Evolutionary conservation across 2,797 vertebrate species (phyloP).

Genomic region (Alectoris magna): DNA sequence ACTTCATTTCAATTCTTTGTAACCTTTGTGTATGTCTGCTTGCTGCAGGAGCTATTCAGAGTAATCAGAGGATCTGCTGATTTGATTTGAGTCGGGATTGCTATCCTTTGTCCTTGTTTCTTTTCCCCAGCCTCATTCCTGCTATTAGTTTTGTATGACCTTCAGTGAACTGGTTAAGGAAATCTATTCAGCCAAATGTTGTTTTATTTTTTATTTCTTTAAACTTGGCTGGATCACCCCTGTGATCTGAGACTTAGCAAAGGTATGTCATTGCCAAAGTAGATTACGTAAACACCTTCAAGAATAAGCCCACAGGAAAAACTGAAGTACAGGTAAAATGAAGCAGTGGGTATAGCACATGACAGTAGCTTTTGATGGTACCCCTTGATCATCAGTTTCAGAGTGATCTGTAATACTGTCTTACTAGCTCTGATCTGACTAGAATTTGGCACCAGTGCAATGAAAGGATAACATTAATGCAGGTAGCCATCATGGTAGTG

Average conservation of each 20-base stretch:
- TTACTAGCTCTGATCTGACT: neutral
- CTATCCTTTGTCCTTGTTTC: neutral
- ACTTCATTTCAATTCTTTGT: neutral
- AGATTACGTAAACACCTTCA: neutral
- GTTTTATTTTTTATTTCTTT: too few relatives aligned
- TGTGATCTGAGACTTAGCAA: neutral
- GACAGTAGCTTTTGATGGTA: slow-evolving; percentile 2
- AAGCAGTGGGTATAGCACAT: neutral
- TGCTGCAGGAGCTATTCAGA: neutral
- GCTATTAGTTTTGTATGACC: neutral
- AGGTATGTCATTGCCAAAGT: neutral
- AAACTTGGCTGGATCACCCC: neutral
- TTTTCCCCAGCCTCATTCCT: neutral
- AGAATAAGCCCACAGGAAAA: slow-evolving; percentile 1
- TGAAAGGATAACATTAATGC: neutral
- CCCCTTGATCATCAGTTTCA: neutral
- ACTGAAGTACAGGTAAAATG: neutral
- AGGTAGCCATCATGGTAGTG: neutral
- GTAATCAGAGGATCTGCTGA: neutral
- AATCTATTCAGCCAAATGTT: neutral
- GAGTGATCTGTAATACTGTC: neutral
- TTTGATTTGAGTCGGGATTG: neutral
- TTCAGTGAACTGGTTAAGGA: slow-evolving; percentile 13
- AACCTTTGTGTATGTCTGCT: neutral
- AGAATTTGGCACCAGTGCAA: neutral